Base-by-base conservation (phyloP, 2,888 invertebrate species). In the Hofmannophila pseudospretella region DNA sequence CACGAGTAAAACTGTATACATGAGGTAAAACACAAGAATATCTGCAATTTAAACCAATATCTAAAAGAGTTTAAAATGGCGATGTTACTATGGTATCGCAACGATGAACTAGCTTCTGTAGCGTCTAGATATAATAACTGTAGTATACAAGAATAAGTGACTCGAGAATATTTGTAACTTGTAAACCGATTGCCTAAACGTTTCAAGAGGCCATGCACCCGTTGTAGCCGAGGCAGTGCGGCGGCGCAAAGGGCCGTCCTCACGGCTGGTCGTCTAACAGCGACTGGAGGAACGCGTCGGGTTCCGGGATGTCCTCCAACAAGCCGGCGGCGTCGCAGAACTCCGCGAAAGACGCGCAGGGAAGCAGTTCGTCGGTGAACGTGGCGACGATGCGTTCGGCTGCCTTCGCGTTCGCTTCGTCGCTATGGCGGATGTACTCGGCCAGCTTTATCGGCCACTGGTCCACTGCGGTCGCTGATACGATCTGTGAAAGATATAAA, bases 391-490 rank as follows among this genome's bases (percentile, higher is more conserved):
- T 89, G 44, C 90, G 90, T 70, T 97, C 96, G 7, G 96, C 95
- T 8, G 93, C 91, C 71, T 98, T 97, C 12, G 96, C 88, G 82
- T 98, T 90, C 3, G 90, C 89, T 70, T 96, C 96, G 85, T 99
- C 98, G 80, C 96, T 97, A 73, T 96, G 94, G 1, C 98, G 92
- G 62, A 98, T 95, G 72, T 94, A 97, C 71, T 97, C 97, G 11
- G 97, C 97, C 37, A 98, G 85, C 42, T 93, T 92, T 30, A 92
- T 89, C 14, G 97, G 93, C 98, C 98, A 98, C 54, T 94, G 94
- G 51, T 95, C 95, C 44, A 93, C 92, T 5, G 88, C 82, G 3
- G 89, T 88, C 26, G 93, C 91, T 35, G 89, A 88, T 27, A 93
- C 91, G 69, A 89, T 91, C 91, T 94, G 86, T 13, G 74, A 76